Evolutionary conservation across 2,888 invertebrate species (phyloP).

Genomic region (Meganola albula): DNA sequence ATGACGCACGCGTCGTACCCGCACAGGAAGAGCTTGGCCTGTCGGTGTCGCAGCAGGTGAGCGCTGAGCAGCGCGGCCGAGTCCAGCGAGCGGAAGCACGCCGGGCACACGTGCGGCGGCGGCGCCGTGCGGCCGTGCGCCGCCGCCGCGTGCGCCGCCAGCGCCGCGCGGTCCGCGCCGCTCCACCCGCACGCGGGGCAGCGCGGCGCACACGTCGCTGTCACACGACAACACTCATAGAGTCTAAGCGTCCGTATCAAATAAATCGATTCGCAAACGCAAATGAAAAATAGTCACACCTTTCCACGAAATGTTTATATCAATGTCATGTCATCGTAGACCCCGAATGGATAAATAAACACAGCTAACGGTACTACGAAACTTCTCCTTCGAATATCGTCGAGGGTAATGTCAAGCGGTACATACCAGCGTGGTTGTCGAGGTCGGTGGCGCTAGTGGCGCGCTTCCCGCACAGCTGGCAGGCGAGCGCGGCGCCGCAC

Average conservation of each 20-base stretch:
- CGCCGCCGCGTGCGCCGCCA: constrained; percentile 30
- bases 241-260: constrained; percentile 24
- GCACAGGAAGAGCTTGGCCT: constrained; percentile 58
- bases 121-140: constrained; percentile 23
- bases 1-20: constrained; percentile 64
- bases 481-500: constrained; percentile 26
- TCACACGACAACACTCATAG: constrained; percentile 27
- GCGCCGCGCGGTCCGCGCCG: constrained; percentile 27
- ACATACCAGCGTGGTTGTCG: constrained; percentile 10
- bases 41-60: constrained; percentile 52
- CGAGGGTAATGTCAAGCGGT: constrained; percentile 4
- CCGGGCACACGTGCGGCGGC: constrained; percentile 40
- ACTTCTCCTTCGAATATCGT: no score
- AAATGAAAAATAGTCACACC: no score
- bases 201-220: constrained; percentile 37
- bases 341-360: no score
- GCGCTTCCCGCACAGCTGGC: constrained; percentile 41
- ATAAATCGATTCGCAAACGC: no score
- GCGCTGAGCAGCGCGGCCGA: constrained; percentile 39
- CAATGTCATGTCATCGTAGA: no score
- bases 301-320: no score
- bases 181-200: constrained; percentile 16
- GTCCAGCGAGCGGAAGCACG: constrained; percentile 38
- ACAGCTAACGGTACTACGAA: no score
- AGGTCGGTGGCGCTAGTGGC: constrained; percentile 9